Percentiles rank a stretch among this genome's conserved stretches.
These are phyloP conservation scores for Mycetomoellerius zeteki DNA, from an alignment of 1,140 invertebrate species.

Conservation along the genomic window DNA sequence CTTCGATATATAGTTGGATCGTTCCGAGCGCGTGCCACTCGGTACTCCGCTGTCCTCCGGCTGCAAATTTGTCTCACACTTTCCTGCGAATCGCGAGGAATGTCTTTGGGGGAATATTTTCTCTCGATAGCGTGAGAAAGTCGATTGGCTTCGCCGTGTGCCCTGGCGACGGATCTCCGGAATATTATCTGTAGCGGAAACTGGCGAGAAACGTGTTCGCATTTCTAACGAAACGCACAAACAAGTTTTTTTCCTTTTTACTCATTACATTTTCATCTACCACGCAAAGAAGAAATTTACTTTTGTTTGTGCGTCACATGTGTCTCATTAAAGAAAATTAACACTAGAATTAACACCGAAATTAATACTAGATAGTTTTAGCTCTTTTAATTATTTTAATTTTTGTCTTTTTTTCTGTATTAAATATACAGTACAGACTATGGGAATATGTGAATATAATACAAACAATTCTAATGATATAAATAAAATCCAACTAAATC, in stretches of 20 bases:
- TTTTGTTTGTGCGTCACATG: not conserved
- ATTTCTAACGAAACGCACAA: slow-evolving; percentile 8
- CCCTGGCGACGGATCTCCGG: not conserved
- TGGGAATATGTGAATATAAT: too few species aligned
- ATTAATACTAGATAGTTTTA: too few species aligned
- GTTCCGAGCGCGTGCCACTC: slow-evolving; percentile 20
- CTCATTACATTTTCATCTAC: not conserved
- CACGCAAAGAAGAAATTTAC: not conserved
- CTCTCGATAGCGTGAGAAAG: not conserved
- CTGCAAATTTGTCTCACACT: slow-evolving; percentile 1
- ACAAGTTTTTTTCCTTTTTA: not conserved
- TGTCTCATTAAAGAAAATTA: not conserved
- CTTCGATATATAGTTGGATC: not conserved
- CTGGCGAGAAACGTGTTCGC: slow-evolving; percentile 8
- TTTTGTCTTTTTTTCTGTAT: too few species aligned
- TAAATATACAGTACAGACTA: too few species aligned
- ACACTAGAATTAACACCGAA: too few species aligned
- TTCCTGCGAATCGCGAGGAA: slow-evolving; percentile 10
- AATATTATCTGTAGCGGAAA: slow-evolving; percentile 45
- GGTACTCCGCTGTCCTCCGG: not conserved
- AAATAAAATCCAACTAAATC: too few species aligned
- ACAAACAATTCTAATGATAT: too few species aligned
- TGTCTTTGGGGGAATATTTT: slow-evolving; percentile 43
- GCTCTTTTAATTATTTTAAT: too few species aligned
- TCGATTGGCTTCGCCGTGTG: not conserved